Conservation (phyloP, 2,888 invertebrate species). For the Plebejus melissa region DNA sequence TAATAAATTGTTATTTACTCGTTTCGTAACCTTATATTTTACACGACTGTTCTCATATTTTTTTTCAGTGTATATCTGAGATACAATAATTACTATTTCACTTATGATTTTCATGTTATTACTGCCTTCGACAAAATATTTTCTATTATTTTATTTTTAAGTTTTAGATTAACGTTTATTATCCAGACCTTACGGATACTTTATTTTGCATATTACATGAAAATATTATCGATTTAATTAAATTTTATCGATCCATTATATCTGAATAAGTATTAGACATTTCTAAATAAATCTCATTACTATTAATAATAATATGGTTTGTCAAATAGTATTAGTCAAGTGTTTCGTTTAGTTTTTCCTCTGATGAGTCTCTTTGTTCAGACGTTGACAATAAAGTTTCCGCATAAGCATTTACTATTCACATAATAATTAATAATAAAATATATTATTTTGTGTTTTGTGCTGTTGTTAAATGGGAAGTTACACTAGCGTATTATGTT, state of each 20-base stretch:
- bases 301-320: background rate
- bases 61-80: background rate
- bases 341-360: conserved; percentile 16
- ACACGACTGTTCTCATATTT: too few relatives aligned
- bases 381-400: conserved; percentile 22
- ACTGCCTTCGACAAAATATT: conserved; percentile 4
- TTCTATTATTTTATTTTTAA: background rate
- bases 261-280: background rate
- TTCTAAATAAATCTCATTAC: background rate
- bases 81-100: background rate
- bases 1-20: background rate
- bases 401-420: conserved; percentile 56
- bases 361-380: conserved; percentile 21
- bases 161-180: background rate
- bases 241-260: background rate
- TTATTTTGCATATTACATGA: background rate
- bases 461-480: conserved; percentile 37
- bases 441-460: background rate
- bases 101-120: conserved; percentile 5
- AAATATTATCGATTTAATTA: background rate
- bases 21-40: too few relatives aligned
- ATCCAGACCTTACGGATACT: background rate
- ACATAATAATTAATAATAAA: conserved; percentile 27
- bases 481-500: conserved; percentile 46
- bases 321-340: background rate